Evolutionary conservation across 1,140 invertebrate genomes (phyloP).

Genomic region (Babylonia areolata): DNA sequence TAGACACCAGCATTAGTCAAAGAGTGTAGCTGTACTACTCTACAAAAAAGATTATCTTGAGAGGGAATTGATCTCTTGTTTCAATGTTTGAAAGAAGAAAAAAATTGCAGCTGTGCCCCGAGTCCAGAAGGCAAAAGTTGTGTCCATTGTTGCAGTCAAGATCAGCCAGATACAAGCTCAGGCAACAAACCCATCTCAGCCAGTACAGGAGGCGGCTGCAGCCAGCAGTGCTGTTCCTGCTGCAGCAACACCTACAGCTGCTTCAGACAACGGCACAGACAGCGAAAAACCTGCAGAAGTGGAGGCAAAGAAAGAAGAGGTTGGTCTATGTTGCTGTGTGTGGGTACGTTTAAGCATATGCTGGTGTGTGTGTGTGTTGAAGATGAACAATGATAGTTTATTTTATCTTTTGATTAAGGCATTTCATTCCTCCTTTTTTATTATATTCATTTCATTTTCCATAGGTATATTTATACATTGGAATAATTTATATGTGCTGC

Average conservation of each 20-base stretch:
- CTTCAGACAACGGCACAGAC: background rate
- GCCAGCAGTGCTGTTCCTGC: background rate
- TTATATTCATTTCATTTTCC: too few species aligned
- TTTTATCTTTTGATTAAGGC: background rate
- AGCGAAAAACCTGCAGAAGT: background rate
- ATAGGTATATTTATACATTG: too few species aligned
- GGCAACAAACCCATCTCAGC: background rate
- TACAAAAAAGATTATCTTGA: too few species aligned
- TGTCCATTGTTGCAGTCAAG: constrained; percentile 22
- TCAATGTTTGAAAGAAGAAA: too few species aligned
- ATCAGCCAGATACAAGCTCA: constrained; percentile 20
- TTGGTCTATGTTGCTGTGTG: too few species aligned
- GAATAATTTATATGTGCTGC: too few species aligned
- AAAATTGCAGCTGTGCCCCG: too few species aligned
- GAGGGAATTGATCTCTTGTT: too few species aligned
- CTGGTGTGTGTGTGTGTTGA: background rate
- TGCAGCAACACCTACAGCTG: background rate
- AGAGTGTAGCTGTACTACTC: too few species aligned
- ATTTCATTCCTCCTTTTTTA: too few species aligned
- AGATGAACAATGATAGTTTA: too few species aligned
- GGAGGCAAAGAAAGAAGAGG: constrained; percentile 25
- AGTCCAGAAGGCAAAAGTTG: background rate
- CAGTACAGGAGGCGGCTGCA: background rate
- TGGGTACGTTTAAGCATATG: background rate
- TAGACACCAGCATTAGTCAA: too few species aligned